phyloP scores from a whole-genome alignment of 2,113 vertebrate genomes.

The Tychaedon coryphoeus region DNA sequence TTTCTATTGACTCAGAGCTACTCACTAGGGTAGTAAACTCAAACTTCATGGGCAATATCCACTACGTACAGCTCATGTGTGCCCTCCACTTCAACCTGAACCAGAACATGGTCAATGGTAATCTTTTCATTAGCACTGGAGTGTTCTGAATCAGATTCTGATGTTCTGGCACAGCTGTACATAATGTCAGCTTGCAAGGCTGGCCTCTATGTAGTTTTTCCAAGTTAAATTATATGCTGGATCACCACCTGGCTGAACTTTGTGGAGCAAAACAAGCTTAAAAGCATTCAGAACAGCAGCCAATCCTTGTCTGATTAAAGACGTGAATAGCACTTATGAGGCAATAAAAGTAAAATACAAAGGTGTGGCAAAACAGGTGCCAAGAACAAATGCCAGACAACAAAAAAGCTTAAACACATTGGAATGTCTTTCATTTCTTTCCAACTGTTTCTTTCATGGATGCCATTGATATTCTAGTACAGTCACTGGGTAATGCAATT shows the following conservation, averaged over 20 bases:
- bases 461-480: neutral
- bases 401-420: neutral
- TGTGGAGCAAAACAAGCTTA: neutral
- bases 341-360: neutral
- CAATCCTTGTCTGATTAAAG: neutral
- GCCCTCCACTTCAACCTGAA: neutral
- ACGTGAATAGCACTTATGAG: neutral
- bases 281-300: neutral
- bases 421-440: neutral
- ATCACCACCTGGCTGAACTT: neutral
- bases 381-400: neutral
- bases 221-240: neutral
- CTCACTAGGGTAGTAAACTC: neutral
- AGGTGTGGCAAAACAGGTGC: neutral
- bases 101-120: neutral
- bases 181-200: neutral
- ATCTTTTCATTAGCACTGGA: neutral
- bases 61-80: neutral
- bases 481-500: neutral
- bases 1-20: neutral
- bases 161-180: neutral
- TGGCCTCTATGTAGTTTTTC: neutral
- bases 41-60: neutral
- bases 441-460: neutral
- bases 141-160: neutral